Base-by-base conservation (phyloP, 1,140 invertebrate genomes). In the Apis florea region DNA sequence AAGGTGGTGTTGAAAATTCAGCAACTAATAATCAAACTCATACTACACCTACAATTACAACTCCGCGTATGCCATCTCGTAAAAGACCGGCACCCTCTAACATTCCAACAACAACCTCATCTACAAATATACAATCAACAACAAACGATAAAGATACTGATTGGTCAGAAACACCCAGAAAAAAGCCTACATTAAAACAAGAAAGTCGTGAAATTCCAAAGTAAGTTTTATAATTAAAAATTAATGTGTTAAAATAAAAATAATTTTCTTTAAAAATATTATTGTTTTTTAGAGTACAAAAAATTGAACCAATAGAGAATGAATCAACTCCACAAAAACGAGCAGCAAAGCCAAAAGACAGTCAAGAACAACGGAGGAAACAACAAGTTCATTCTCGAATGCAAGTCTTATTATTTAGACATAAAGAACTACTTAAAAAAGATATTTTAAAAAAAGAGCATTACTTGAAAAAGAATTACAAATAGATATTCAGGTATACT, bases 381-480 rank as follows among this genome's bases (percentile, higher is more conserved):
- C 94, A 91, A 82, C 95, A 94, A 89, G 94, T 91, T 72, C 94
- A 93, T 89, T 95, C 95, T 24, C 95, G 95, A 86, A 94, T 96
- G 80, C 95, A 96, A 85, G 95, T 96, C 88, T 92, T 95, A 63
- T 93, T 98, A 26, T 96, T 96, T 91, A 95, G 97, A 84, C 98
- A 99, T 83, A 99, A 98, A 90, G 98, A 99, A 91, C 93, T 97
- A 83, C 95, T 99, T 26, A 99, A 99, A 92, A 98, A 98, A 90
- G 98, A 98, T 88, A 99, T 99, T 78, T 95, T 98, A 58, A 97
- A 98, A 87, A 98, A 91, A 94, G 98, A 86, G 97, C 96, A 9
- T 92, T 98, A 6, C 95, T 99, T 66, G 98, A 99, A 92, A 98
- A 98, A 88, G 97, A 98, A 92, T 94, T 99, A 67, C 97, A 98